These are phyloP conservation scores for Tinea pellionella DNA, from an alignment of 2,888 invertebrate genomes.

Conservation along the genomic window DNA sequence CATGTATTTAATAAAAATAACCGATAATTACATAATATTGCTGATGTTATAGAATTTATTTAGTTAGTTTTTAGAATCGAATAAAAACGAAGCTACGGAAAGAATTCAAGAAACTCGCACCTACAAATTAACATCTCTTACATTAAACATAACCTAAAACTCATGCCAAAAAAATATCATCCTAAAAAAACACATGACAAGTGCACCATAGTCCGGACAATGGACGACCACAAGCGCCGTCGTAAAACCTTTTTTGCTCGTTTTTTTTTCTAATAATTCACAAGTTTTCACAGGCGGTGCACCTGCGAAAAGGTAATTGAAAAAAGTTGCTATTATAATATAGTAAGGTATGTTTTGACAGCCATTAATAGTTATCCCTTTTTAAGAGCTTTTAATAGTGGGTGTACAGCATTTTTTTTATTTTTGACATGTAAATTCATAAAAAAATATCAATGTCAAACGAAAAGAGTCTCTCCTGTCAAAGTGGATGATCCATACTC, in stretches of 20 bases:
- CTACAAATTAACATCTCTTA: background rate
- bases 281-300: background rate
- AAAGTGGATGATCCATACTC: no score
- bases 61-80: no score
- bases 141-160: no score
- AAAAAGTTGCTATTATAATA: background rate
- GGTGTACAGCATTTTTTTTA: no score
- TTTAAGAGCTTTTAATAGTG: background rate
- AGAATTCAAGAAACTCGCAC: background rate
- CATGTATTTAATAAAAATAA: no score
- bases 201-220: background rate
- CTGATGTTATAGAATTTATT: no score
- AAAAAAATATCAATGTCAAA: no score
- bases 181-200: background rate
- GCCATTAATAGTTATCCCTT: background rate
- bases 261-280: background rate
- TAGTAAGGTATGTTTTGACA: background rate
- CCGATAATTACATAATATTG: no score
- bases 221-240: constrained; percentile 41
- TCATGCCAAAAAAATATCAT: no score
- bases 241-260: constrained; percentile 29
- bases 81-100: background rate
- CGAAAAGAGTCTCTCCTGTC: no score
- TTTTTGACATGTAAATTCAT: no score
- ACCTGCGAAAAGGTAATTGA: background rate